Evolutionary conservation across 2,797 vertebrate genomes (phyloP).

Genomic region (Muscicapa comitata): DNA sequence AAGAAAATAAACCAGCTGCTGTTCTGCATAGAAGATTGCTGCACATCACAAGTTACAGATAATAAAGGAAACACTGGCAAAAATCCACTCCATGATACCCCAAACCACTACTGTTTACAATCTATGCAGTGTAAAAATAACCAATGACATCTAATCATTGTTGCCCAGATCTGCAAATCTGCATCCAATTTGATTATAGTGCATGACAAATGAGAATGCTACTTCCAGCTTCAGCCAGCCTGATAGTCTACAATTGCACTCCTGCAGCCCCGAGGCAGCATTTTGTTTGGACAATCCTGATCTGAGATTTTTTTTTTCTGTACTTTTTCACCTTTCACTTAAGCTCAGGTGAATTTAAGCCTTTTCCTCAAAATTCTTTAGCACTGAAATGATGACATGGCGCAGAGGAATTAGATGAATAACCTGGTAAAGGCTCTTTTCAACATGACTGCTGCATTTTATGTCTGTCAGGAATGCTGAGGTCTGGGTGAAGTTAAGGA

Average conservation of each 20-base stretch:
- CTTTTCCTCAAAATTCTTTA: background rate
- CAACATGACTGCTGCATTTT: background rate
- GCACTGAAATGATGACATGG: background rate
- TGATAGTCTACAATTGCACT: background rate
- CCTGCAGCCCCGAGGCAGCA: background rate
- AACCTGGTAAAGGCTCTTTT: background rate
- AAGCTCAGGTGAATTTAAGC: background rate
- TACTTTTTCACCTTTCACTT: background rate
- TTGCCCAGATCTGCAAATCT: conserved; percentile 29
- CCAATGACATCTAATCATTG: background rate
- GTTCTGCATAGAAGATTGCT: background rate
- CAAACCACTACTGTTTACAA: background rate
- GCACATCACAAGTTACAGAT: background rate
- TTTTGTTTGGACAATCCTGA: background rate
- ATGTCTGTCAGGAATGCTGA: background rate
- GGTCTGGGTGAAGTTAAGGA: background rate
- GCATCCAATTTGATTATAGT: conserved; percentile 11
- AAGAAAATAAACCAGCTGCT: background rate
- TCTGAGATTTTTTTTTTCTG: background rate
- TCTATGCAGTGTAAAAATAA: background rate
- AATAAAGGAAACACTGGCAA: background rate
- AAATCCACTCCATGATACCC: background rate
- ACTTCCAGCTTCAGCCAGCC: background rate
- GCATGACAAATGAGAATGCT: background rate
- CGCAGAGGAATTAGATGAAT: background rate